Evolutionary conservation across 2,113 vertebrate genomes (phyloP), one percentile per base, ranked within the genome.

Genomic region (Thalassarche chlororhynchos): DNA sequence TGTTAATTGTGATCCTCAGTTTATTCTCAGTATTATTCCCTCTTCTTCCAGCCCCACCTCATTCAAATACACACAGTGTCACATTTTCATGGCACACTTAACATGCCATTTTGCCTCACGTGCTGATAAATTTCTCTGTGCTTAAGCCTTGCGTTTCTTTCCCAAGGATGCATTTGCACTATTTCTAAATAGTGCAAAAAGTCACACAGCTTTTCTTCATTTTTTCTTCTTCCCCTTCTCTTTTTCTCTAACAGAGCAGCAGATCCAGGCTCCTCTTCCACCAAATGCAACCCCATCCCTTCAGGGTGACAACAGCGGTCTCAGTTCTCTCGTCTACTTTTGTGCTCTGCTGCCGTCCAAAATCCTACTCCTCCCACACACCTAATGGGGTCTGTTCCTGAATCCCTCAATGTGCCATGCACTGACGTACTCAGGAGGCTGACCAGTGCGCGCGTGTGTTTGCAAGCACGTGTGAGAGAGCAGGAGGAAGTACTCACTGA

Each of bases 371-470:
- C 40, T 75, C 46, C 78, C 60, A 40, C 62, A 69, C 7, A 78
- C 36, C 36, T 47, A 40, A 68, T 6, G 29, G 42, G 20, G 17
- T 78, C 65, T 62, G 40, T 14, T 52, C 32, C 65, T 17, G 25
- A 61, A 89, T 36, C 46, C 46, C 14, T 28, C 36, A 10, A 4
- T 1, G 4, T 23, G 20, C 36, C 34, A 42, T 2, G 1, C 18
- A 8, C 28, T 34, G 60, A 71, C 65, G 46, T 29, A 42, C 17
- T 36, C 18, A 26, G 52, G 17, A 60, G 46, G 20, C 36, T 54
- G 40, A 57, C 28, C 16, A 51, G 36, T 10, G 10, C 0, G 5
- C 5, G 14, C 0, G 0, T 19, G 64, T 10, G 12, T 10, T 10
- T 54, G 58, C 44, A 25, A 40, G 36, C 2, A 1, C 8, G 2